These are phyloP conservation scores for Porites divaricata DNA, from an alignment of 92 coral and sea anemone genomes.

Conservation along the genomic window DNA sequence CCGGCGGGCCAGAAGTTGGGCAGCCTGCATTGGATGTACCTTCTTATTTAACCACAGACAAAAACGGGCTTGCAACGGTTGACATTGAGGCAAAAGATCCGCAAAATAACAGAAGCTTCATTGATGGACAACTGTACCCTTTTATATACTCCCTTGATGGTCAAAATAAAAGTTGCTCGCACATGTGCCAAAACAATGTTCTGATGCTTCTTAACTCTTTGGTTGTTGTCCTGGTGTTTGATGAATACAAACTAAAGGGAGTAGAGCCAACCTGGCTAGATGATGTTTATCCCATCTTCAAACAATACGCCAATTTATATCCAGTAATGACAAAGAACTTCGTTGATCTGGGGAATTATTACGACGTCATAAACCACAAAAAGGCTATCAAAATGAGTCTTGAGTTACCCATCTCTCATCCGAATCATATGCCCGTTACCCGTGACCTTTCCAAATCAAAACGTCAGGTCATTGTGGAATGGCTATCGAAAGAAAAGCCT, in stretches of 20 bases:
- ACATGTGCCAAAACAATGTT: slow-evolving; percentile 13
- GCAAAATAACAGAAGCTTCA: slow-evolving; percentile 51
- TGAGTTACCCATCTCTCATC: slow-evolving; percentile 60
- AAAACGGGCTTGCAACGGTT: slow-evolving; percentile 56
- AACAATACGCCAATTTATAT: slow-evolving; percentile 81
- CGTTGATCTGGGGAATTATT: slow-evolving; percentile 78
- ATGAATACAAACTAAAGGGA: slow-evolving; percentile 10
- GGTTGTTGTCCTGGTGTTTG: slow-evolving; percentile 52
- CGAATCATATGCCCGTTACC: slow-evolving; percentile 85
- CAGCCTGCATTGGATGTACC: slow-evolving; percentile 34
- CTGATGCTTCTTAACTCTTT: slow-evolving; percentile 38
- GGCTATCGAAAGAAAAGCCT: slow-evolving; percentile 59
- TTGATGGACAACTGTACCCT: slow-evolving; percentile 80
- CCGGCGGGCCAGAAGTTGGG: slow-evolving; percentile 11
- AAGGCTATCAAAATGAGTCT: slow-evolving; percentile 52
- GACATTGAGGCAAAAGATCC: slow-evolving; percentile 61
- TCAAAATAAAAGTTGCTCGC: neutral
- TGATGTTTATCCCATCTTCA: slow-evolving; percentile 75
- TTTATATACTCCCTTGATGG: slow-evolving; percentile 45
- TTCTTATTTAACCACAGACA: slow-evolving; percentile 29
- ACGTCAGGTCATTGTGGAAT: slow-evolving; percentile 60
- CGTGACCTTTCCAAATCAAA: slow-evolving; percentile 77
- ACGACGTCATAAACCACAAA: slow-evolving; percentile 56
- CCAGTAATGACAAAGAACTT: slow-evolving; percentile 82
- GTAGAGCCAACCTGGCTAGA: slow-evolving; percentile 70